A percentile compares a stretch with the other conserved stretches of the same genome.
Conservation (phyloP, 2,888 invertebrate genomes). For the Eristalis tenax region DNA sequence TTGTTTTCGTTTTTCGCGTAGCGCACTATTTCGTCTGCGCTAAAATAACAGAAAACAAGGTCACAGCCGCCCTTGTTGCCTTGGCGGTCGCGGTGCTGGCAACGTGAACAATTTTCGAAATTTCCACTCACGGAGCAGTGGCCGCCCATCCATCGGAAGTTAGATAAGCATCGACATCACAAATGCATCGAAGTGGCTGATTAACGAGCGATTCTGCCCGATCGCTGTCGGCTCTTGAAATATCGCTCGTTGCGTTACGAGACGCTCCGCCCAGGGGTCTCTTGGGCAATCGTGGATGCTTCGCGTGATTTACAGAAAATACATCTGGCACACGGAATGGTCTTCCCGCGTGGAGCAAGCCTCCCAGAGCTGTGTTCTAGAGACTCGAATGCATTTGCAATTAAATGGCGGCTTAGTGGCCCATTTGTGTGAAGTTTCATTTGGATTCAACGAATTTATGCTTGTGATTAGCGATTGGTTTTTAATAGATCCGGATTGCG, state of each 20-base stretch:
- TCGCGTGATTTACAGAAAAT: not conserved
- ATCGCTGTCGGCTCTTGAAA: not conserved
- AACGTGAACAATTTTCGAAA: not conserved
- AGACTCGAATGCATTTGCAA: not conserved
- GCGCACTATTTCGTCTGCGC: constrained; percentile 12
- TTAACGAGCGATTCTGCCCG: constrained; percentile 18
- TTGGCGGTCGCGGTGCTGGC: not conserved
- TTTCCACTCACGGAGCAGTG: not conserved
- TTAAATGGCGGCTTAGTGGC: not conserved
- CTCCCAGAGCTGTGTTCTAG: not conserved
- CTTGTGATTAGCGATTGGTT: not conserved
- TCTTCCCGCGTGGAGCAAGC: not conserved
- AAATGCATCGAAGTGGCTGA: constrained; percentile 32
- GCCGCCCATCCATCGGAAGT: constrained; percentile 46
- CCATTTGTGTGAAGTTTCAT: constrained; percentile 3
- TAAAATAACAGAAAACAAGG: constrained; percentile 33
- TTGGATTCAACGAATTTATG: constrained; percentile 9
- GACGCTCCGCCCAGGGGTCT: not conserved
- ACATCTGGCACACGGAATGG: not conserved
- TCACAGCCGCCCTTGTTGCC: constrained; percentile 34
- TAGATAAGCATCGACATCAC: constrained; percentile 50
- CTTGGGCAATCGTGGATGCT: not conserved
- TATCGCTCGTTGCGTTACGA: not conserved
- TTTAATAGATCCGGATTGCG: constrained; percentile 25
- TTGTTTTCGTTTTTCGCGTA: constrained; percentile 13